Conservation (phyloP, 1,140 invertebrate genomes). For the Wiebesia pumilae region DNA sequence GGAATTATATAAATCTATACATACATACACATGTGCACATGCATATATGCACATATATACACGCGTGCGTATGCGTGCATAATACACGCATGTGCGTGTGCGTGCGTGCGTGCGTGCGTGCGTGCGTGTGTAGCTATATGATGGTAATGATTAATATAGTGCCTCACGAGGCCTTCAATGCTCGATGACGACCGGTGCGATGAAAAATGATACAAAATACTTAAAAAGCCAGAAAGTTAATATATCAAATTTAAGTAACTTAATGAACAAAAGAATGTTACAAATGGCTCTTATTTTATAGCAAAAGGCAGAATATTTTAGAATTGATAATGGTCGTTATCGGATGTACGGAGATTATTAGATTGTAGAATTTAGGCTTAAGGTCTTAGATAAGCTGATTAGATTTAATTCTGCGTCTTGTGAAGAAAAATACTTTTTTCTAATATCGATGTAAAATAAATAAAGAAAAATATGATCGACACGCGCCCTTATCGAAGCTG, state of each 20-base stretch:
- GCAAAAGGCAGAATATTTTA: slow-evolving; percentile 28
- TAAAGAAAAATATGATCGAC: neutral
- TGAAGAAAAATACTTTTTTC: slow-evolving; percentile 10
- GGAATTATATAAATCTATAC: slow-evolving; percentile 52
- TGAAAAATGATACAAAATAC: neutral
- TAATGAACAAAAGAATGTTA: neutral
- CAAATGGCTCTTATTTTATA: neutral
- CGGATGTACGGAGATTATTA: slow-evolving; percentile 73
- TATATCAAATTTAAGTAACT: neutral
- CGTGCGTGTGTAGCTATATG: slow-evolving; percentile 56
- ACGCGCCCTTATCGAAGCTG: neutral
- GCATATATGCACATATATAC: too few species aligned
- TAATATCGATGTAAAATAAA: neutral
- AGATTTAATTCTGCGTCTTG: slow-evolving; percentile 52
- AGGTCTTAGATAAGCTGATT: slow-evolving; percentile 62
- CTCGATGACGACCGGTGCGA: slow-evolving; percentile 62
- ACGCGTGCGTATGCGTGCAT: too few species aligned
- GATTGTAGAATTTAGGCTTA: slow-evolving; percentile 67
- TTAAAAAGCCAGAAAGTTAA: neutral
- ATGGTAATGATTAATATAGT: slow-evolving; percentile 68
- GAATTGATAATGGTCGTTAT: slow-evolving; percentile 63
- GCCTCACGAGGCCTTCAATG: slow-evolving; percentile 73
- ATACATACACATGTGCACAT: slow-evolving; percentile 3
- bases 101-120: too few species aligned
- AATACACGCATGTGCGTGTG: neutral